A percentile compares a stretch with the other conserved stretches of the same genome.
Evolutionary conservation across 2,113 vertebrate species (phyloP).

Genomic region (Muscicapa adusta): DNA sequence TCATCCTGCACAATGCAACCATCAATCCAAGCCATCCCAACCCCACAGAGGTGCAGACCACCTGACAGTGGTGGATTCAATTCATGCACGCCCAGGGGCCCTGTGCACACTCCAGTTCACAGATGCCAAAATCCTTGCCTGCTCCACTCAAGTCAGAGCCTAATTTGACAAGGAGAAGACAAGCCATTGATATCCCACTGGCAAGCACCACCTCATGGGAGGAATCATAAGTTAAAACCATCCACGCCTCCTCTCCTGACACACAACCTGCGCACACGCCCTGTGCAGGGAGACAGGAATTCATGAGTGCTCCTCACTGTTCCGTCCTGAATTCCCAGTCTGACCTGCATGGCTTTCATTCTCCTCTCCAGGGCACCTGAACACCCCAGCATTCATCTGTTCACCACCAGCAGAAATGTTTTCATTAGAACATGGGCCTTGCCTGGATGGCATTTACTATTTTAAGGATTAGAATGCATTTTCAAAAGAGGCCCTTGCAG

Average conservation of each 20-base stretch:
- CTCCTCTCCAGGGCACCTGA: background rate
- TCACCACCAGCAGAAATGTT: background rate
- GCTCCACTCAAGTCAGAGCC: background rate
- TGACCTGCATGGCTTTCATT: background rate
- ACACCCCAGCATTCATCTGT: background rate
- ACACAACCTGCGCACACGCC: no score
- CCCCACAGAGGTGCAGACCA: background rate
- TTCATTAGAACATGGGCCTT: background rate
- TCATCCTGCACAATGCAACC: background rate
- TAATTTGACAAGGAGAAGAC: background rate
- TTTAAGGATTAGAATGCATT: background rate
- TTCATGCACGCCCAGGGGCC: background rate
- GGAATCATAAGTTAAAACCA: background rate
- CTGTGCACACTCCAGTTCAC: background rate
- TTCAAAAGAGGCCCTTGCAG: background rate
- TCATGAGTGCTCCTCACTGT: rapidly evolving
- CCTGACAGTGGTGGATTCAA: background rate
- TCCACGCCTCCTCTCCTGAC: background rate
- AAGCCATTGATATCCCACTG: background rate
- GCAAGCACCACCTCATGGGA: background rate
- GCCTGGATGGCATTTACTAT: background rate
- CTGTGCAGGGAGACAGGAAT: background rate
- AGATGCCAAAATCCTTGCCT: background rate
- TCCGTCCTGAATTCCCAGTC: background rate
- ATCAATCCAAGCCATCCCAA: background rate